Conservation (phyloP, 2,797 vertebrate genomes). For the Columba guinea region DNA sequence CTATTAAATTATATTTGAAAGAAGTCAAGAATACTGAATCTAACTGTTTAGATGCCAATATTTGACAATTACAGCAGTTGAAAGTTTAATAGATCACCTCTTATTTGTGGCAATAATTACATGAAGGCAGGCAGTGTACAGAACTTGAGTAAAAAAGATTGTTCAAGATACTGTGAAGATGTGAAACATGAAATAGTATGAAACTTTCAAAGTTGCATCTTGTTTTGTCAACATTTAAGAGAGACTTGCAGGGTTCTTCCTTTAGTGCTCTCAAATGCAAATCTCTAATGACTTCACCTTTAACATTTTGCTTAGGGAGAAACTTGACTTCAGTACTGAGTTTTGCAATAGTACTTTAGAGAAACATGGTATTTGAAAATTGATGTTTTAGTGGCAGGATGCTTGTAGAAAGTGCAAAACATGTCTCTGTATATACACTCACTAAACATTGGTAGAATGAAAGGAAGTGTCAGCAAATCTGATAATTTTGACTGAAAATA, state of each 20-base stretch:
- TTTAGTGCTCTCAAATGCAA: not conserved
- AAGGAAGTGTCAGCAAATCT: not conserved
- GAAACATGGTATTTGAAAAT: not conserved
- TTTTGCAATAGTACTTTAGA: not conserved
- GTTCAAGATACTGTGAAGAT: not conserved
- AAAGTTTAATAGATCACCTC: not conserved
- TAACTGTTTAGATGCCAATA: not conserved
- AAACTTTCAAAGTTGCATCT: not conserved
- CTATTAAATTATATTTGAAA: not conserved
- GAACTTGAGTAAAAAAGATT: not conserved
- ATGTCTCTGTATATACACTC: not conserved
- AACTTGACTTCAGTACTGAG: not conserved
- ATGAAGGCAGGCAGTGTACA: not conserved
- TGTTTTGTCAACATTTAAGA: not conserved
- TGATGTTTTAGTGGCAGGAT: not conserved
- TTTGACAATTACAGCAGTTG: not conserved
- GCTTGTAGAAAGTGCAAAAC: not conserved
- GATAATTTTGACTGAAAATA: not conserved
- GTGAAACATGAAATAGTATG: not conserved
- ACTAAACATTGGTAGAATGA: not conserved
- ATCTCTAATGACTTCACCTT: not conserved
- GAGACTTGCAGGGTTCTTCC: not conserved
- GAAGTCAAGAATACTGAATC: not conserved
- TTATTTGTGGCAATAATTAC: not conserved
- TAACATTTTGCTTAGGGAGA: not conserved